These are phyloP conservation scores for Oophaga pumilio DNA, from an alignment of 2,113 vertebrate species.

Conservation along the genomic window DNA sequence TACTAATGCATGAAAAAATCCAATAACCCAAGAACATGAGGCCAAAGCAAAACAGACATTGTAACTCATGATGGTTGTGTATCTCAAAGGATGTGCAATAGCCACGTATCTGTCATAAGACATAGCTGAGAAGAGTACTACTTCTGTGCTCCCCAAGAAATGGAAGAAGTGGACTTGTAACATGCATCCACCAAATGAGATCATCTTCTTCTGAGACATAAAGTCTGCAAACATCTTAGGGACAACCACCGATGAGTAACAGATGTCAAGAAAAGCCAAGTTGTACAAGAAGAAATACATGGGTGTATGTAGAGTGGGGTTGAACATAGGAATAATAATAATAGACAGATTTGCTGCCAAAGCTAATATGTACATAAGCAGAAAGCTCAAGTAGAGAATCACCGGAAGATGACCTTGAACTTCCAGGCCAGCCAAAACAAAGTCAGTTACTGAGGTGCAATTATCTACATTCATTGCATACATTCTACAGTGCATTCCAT, in stretches of 20 bases:
- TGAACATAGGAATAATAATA: not conserved
- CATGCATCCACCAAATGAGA: not conserved
- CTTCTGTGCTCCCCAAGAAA: not conserved
- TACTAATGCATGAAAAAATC: not conserved
- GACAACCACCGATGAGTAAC: not conserved
- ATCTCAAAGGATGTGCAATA: not conserved
- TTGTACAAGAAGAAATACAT: not conserved
- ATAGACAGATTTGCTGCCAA: not conserved
- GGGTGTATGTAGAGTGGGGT: not conserved
- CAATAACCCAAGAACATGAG: not conserved
- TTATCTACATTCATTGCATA: not conserved
- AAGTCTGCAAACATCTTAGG: not conserved
- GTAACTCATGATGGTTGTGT: constrained; percentile 1
- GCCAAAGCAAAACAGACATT: not conserved
- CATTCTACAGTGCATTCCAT: not conserved
- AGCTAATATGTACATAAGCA: not conserved
- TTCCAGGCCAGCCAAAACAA: not conserved
- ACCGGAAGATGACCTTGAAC: not conserved
- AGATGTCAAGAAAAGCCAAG: not conserved
- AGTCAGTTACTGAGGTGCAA: not conserved
- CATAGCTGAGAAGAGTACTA: not conserved
- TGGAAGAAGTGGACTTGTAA: not conserved
- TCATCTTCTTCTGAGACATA: not conserved
- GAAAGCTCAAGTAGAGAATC: not conserved
- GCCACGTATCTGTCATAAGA: not conserved